These are phyloP conservation scores for Suillia variegata DNA, from an alignment of 2,888 invertebrate genomes.

Conservation along the genomic window DNA sequence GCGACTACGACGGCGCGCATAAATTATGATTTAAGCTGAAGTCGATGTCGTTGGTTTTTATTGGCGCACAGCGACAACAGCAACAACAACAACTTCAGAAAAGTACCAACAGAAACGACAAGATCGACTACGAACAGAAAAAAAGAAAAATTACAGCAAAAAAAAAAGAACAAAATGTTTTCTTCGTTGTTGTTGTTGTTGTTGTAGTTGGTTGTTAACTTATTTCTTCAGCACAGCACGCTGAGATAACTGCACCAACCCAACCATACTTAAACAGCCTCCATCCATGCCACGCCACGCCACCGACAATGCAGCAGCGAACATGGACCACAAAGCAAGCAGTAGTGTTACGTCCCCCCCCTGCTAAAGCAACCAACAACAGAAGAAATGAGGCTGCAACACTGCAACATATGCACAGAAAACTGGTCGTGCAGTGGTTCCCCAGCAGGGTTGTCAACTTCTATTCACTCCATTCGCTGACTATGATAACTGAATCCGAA, in stretches of 20 bases:
- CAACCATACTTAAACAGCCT: neutral
- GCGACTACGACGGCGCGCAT: slow-evolving; percentile 38
- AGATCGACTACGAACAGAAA: neutral
- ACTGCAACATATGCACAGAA: neutral
- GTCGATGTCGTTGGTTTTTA: slow-evolving; percentile 18
- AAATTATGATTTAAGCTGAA: slow-evolving; percentile 47
- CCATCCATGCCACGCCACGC: neutral
- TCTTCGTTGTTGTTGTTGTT: neutral
- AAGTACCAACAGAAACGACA: slow-evolving; percentile 5
- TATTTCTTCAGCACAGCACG: slow-evolving; percentile 13
- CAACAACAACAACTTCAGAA: slow-evolving; percentile 13
- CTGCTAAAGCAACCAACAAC: slow-evolving; percentile 4
- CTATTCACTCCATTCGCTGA: too few species aligned
- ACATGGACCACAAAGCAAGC: neutral
- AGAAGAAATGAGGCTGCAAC: too few species aligned
- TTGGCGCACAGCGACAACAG: slow-evolving; percentile 9
- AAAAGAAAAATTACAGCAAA: neutral
- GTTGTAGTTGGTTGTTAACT: slow-evolving; percentile 9
- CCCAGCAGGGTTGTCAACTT: too few species aligned
- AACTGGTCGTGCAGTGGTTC: neutral
- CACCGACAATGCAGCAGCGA: neutral
- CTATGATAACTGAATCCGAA: too few species aligned
- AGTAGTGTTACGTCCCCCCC: slow-evolving; percentile 2
- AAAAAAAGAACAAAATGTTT: too few species aligned
- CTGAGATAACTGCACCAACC: neutral